These are phyloP conservation scores for Caenorhabditis sp. DNA, from an alignment of 2,888 invertebrate genomes.

Conservation along the genomic window DNA sequence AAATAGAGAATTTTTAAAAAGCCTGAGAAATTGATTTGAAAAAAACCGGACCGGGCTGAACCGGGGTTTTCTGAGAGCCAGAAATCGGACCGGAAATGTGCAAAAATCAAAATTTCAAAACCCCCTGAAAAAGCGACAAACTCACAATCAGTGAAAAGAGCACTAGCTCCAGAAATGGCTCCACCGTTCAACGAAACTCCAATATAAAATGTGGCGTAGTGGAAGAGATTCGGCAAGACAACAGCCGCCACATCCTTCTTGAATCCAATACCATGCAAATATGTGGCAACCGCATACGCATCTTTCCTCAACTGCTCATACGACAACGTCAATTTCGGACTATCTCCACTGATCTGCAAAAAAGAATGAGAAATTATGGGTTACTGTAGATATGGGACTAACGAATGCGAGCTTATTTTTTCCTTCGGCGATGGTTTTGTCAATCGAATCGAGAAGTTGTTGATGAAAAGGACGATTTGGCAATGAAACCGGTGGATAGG, in stretches of 20 bases:
- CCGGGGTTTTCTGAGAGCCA: too few species aligned
- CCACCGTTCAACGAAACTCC: conserved; percentile 47
- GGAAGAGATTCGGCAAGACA: conserved; percentile 50
- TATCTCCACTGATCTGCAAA: conserved; percentile 41
- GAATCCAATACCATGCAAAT: conserved; percentile 45
- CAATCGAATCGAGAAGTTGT: conserved; percentile 40
- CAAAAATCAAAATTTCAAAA: too few species aligned
- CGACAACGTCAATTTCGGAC: conserved; percentile 19
- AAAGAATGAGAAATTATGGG: not conserved
- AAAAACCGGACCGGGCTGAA: too few species aligned
- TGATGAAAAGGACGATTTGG: conserved; percentile 48
- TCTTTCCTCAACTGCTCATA: conserved; percentile 42
- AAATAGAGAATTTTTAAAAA: too few species aligned
- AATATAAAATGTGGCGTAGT: conserved; percentile 53
- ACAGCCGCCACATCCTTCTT: conserved; percentile 49
- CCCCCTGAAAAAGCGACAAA: too few species aligned
- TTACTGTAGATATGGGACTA: not conserved
- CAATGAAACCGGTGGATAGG: conserved; percentile 44
- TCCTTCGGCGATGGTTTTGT: conserved; percentile 33
- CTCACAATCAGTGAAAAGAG: conserved; percentile 62
- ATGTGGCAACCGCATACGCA: conserved; percentile 40
- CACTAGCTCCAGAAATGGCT: conserved; percentile 54
- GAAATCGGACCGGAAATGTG: conserved; percentile 1
- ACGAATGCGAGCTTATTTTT: conserved; percentile 51
- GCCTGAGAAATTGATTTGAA: too few species aligned